Percentiles rank a stretch among this genome's conserved stretches.
Conservation (phyloP, 1,140 invertebrate genomes). For the Lithobius niger region DNA sequence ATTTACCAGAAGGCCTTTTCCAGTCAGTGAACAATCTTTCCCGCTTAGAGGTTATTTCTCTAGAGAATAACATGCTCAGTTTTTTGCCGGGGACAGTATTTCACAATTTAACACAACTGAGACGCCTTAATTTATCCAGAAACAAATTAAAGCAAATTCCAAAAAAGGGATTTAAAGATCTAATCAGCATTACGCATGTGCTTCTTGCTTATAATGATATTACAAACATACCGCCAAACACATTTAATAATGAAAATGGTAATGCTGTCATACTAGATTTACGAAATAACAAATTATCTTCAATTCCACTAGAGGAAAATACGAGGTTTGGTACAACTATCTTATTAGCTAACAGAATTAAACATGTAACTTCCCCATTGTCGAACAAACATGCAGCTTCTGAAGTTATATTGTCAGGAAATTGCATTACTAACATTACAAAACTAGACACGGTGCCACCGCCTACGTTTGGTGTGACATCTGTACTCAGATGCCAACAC, state of each 20-base stretch:
- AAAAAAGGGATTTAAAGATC: no score
- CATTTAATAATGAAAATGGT: neutral
- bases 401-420: no score
- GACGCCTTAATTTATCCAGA: neutral
- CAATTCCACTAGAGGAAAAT: neutral
- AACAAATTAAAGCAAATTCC: no score
- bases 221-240: neutral
- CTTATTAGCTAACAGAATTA: no score
- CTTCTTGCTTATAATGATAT: neutral
- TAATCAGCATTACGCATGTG: neutral
- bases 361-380: no score
- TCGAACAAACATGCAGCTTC: no score
- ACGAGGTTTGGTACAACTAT: no score
- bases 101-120: neutral
- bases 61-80: neutral
- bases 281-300: neutral
- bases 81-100: neutral
- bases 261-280: neutral
- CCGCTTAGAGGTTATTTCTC: neutral
- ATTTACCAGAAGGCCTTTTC: neutral
- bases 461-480: no score
- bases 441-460: no score
- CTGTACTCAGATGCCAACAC: no score
- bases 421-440: no score
- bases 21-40: neutral